Evolutionary conservation across 1,140 invertebrate species (phyloP).

Genomic region (Cardiocondyla obscurior): DNA sequence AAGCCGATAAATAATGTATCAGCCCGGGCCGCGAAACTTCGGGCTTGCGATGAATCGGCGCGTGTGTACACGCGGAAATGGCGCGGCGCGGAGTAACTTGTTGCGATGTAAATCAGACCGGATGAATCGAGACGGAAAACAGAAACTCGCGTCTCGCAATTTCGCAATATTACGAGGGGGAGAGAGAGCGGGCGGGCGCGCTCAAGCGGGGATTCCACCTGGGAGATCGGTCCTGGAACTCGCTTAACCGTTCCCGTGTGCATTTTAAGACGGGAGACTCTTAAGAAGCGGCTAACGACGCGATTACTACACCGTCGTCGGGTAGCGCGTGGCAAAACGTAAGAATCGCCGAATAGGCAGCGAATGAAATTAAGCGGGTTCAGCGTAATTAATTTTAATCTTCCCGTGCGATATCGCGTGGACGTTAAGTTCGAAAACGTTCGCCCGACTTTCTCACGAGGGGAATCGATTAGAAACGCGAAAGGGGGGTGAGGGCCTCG

Average conservation of each 20-base stretch:
- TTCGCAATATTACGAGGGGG: conserved; percentile 34
- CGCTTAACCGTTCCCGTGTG: not conserved
- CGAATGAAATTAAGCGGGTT: no score
- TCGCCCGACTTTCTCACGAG: not conserved
- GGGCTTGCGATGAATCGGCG: conserved; percentile 54
- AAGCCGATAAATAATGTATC: conserved; percentile 69
- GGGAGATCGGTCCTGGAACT: not conserved
- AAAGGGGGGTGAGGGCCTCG: not conserved
- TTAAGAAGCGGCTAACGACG: not conserved
- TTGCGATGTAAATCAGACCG: conserved; percentile 66
- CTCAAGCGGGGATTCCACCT: not conserved
- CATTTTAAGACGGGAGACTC: not conserved
- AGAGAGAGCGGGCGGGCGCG: not conserved
- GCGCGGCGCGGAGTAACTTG: conserved; percentile 57
- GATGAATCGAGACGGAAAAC: conserved; percentile 58
- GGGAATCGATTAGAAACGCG: not conserved
- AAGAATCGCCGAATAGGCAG: not conserved
- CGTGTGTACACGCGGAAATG: conserved; percentile 50
- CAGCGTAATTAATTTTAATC: no score
- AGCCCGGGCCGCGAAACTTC: conserved; percentile 56
- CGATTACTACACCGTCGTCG: not conserved
- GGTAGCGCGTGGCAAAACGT: not conserved
- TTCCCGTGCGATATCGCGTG: no score
- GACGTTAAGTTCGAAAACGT: no score
- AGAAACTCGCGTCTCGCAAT: conserved; percentile 51